Conservation (phyloP, 2,797 vertebrate species). For the Eremophila alpestris region DNA sequence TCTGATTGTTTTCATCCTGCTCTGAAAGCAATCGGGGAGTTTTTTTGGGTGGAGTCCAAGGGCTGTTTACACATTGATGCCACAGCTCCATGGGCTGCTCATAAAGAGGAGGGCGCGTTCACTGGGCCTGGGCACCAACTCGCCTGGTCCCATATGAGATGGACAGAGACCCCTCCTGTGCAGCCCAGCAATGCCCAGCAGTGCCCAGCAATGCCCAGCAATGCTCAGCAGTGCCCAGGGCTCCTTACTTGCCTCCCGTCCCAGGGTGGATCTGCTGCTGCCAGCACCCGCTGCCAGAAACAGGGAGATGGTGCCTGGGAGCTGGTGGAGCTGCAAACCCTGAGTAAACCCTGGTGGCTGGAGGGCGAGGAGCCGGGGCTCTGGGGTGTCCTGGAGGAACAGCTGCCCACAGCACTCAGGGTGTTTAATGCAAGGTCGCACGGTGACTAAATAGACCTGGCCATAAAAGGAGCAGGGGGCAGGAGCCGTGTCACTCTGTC, state of each 20-base stretch:
- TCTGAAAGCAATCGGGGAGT: neutral
- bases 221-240: neutral
- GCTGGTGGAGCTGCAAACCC: neutral
- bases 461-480: too few relatives aligned
- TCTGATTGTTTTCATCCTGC: neutral
- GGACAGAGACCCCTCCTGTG: neutral
- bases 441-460: neutral
- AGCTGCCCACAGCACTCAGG: neutral
- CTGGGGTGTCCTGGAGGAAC: neutral
- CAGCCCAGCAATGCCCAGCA: neutral
- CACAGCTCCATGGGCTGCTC: neutral
- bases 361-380: neutral
- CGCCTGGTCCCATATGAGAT: accelerated
- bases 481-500: neutral
- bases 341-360: accelerated
- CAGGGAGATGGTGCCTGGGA: accelerated
- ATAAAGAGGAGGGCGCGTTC: neutral
- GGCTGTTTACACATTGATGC: constrained; percentile 3
- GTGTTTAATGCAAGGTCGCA: neutral
- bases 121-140: neutral
- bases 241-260: neutral
- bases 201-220: neutral
- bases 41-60: neutral
- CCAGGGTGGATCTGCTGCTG: neutral
- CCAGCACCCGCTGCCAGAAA: neutral